Conservation (phyloP, 23 tunicate genomes). For the Diplosoma virens region DNA sequence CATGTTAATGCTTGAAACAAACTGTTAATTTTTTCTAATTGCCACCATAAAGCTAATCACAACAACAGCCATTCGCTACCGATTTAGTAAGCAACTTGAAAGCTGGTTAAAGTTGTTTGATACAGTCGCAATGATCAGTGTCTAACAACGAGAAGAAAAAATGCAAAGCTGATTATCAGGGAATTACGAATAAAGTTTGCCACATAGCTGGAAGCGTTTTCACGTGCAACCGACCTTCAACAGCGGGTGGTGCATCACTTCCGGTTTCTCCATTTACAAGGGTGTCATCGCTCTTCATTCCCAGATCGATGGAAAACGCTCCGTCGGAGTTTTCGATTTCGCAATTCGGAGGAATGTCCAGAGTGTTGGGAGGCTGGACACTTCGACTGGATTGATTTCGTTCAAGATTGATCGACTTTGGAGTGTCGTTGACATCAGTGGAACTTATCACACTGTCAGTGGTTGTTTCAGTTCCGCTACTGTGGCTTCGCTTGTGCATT, state of each 20-base stretch:
- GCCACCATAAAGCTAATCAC: too few relatives aligned
- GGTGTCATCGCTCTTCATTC: conserved; percentile 57
- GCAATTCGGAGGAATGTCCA: conserved; percentile 30
- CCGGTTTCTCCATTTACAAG: conserved; percentile 40
- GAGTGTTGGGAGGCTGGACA: conserved; percentile 60
- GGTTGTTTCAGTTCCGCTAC: conserved; percentile 18
- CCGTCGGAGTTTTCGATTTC: not conserved
- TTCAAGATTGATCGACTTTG: conserved; percentile 2
- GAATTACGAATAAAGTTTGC: too few relatives aligned
- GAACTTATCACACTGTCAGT: conserved; percentile 42
- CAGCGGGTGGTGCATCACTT: not conserved
- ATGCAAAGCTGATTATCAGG: too few relatives aligned
- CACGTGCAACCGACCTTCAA: not conserved
- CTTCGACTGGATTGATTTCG: conserved; percentile 33
- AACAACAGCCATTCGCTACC: too few relatives aligned
- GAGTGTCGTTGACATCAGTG: not conserved
- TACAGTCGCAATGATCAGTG: too few relatives aligned
- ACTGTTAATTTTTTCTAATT: too few relatives aligned
- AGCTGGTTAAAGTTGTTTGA: too few relatives aligned
- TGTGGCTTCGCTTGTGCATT: not conserved
- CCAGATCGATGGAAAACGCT: conserved; percentile 12
- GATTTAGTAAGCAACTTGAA: too few relatives aligned
- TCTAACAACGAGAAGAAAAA: too few relatives aligned
- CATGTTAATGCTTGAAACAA: too few relatives aligned
- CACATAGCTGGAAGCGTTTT: too few relatives aligned